Base-by-base conservation (phyloP, 2,797 vertebrate species). In the Muscicapa comitata region DNA sequence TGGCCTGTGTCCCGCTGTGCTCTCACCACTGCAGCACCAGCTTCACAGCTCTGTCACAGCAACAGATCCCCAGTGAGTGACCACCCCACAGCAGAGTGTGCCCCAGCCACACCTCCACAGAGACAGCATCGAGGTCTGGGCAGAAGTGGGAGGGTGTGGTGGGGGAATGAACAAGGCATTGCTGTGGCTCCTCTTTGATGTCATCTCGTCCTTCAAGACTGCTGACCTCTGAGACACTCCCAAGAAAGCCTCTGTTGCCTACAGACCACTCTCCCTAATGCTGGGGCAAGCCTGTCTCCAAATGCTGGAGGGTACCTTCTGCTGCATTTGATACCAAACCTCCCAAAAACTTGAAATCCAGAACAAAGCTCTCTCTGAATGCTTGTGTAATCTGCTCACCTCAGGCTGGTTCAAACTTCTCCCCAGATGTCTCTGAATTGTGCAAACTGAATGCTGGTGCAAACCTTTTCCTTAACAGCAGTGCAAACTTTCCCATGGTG, bases 71-170 rank as follows among this genome's bases (percentile, higher is more conserved):
- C 8, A 7, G 23, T 4, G 0, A 78, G 33, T 4, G 3, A 42
- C 37, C 7, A 6, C 15, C 6, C 0, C 0, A 3, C 21, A 58
- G 33, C 54, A 59, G 37, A 63, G 11, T 2, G 0, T 45, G 40
- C 13, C 31, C 48, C n/a, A 47, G 33, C 9, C 40, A 16, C 5
- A 5, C 13, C 50, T 53, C 53, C 10, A n/a, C 42, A 47, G 0
- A 3, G 26, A 28, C 38, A 62, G 17, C 38, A 28, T 75, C 0
- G 0, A 71, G 11, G 17, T 31, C n/a, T 50, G 54, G 40, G 38
- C 38, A 74, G 61, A 53, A 55, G 57, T 0, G 0, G 42, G 13
- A 58, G 17, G 57, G 48, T 1, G 2, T 5, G 20, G 16, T 17
- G 14, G 6, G 6, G 19, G 11, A 53, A 48, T 2, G 28, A 17